Percentiles rank a stretch among this genome's conserved stretches.
Conservation (phyloP, 2,113 vertebrate species). For the Guaruba guarouba region DNA sequence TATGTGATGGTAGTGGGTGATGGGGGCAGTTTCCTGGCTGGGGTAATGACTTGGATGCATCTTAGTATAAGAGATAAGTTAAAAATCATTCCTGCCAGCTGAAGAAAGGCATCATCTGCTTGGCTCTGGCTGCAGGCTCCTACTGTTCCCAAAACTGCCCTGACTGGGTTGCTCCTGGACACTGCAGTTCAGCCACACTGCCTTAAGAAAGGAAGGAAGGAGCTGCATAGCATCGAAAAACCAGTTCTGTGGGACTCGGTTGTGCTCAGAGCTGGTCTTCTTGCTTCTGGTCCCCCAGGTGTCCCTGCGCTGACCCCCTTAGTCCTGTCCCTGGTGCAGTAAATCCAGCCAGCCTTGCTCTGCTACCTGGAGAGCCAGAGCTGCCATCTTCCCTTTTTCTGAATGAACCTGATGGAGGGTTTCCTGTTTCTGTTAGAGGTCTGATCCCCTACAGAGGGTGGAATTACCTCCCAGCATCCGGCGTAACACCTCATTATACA, state of each 20-base stretch:
- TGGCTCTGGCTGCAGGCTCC: background rate
- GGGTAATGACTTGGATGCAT: background rate
- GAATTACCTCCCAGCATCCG: background rate
- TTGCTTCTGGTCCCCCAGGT: background rate
- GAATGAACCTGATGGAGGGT: background rate
- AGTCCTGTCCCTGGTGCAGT: background rate
- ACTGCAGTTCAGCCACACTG: background rate
- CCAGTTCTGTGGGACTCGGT: rapidly evolving
- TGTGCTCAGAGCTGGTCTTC: rapidly evolving
- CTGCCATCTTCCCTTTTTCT: background rate
- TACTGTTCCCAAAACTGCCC: background rate
- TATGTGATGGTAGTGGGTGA: rapidly evolving
- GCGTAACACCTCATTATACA: background rate
- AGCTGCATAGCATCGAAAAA: background rate
- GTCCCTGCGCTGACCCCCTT: background rate
- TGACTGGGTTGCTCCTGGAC: background rate
- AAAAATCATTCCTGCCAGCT: background rate
- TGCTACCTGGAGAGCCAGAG: background rate
- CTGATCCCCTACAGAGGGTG: background rate
- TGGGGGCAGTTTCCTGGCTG: background rate
- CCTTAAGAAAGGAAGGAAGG: background rate
- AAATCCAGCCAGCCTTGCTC: background rate
- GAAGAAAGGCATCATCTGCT: background rate
- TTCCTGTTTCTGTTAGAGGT: background rate
- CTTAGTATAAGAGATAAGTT: background rate